phyloP scores from a whole-genome alignment of 2,888 invertebrate genomes.

The Hesperia comma region DNA sequence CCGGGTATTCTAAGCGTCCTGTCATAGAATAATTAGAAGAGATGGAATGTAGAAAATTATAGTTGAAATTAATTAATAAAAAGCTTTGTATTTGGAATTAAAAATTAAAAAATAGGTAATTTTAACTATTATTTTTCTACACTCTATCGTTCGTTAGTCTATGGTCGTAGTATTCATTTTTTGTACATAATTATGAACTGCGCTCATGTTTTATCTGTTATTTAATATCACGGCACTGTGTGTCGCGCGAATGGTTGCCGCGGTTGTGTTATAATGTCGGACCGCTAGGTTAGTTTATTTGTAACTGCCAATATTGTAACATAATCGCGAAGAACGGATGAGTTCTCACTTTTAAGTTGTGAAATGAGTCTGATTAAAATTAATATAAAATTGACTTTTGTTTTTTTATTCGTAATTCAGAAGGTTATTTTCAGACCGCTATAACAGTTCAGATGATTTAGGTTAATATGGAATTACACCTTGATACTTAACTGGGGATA shows the following conservation, averaged over 20 bases:
- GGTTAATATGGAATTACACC: no score
- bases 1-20: constrained; percentile 26
- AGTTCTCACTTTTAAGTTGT: constrained; percentile 77
- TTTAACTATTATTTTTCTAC: not conserved
- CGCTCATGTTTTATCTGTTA: constrained; percentile 43
- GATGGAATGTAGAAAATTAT: not conserved
- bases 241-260: constrained; percentile 45
- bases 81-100: no score
- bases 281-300: constrained; percentile 47
- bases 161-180: constrained; percentile 43
- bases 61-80: not conserved
- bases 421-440: no score
- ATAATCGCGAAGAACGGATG: constrained; percentile 57
- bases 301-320: constrained; percentile 63
- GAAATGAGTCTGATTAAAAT: constrained; percentile 81
- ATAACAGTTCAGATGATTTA: no score
- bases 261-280: constrained; percentile 40
- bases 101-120: no score
- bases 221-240: constrained; percentile 49
- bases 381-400: constrained; percentile 65
- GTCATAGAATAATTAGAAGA: not conserved
- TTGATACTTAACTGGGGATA: no score
- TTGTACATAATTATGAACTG: constrained; percentile 48
- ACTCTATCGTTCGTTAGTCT: constrained; percentile 18
- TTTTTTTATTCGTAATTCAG: constrained; percentile 43